phyloP scores from a whole-genome alignment of 2,113 vertebrate species.

The Halichoerus grypus region DNA sequence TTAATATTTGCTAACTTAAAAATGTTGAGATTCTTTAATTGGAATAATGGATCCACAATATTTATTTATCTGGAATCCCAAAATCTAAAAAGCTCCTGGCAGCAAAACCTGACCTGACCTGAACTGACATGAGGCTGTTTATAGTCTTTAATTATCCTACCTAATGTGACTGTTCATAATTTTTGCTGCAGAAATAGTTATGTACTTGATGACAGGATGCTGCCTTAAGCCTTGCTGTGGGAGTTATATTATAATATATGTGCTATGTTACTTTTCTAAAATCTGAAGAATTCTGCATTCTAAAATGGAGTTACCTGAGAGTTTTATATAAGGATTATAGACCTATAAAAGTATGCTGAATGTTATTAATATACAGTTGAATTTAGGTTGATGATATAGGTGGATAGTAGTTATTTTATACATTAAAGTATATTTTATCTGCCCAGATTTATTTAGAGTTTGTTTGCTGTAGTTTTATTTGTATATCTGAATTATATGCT shows the following conservation, averaged over 20 bases:
- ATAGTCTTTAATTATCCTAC: not conserved
- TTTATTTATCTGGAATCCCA: not conserved
- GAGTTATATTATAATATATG: not conserved
- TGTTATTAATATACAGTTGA: not conserved
- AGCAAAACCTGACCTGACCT: slow-evolving; percentile 4
- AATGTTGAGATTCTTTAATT: slow-evolving; percentile 20
- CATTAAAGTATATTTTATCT: slow-evolving; percentile 45
- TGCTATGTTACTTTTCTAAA: not conserved
- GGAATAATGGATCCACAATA: not conserved
- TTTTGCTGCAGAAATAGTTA: not conserved
- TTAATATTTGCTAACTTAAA: slow-evolving; percentile 18
- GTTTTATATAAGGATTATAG: slow-evolving; percentile 13
- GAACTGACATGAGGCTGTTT: slow-evolving; percentile 32
- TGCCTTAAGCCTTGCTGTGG: not conserved
- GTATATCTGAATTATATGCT: slow-evolving; percentile 2
- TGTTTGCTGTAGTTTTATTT: slow-evolving; percentile 8
- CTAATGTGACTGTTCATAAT: not conserved
- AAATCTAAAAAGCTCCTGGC: slow-evolving; percentile 41
- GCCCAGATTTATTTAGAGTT: not conserved
- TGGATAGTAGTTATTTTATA: not conserved
- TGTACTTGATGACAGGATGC: not conserved
- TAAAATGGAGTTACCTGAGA: not conserved
- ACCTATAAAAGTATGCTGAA: not conserved
- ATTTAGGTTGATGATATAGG: slow-evolving; percentile 6
- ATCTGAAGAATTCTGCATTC: slow-evolving; percentile 5